These are phyloP conservation scores for Ochropleura leucogaster DNA, from an alignment of 2,888 invertebrate species.

Conservation along the genomic window DNA sequence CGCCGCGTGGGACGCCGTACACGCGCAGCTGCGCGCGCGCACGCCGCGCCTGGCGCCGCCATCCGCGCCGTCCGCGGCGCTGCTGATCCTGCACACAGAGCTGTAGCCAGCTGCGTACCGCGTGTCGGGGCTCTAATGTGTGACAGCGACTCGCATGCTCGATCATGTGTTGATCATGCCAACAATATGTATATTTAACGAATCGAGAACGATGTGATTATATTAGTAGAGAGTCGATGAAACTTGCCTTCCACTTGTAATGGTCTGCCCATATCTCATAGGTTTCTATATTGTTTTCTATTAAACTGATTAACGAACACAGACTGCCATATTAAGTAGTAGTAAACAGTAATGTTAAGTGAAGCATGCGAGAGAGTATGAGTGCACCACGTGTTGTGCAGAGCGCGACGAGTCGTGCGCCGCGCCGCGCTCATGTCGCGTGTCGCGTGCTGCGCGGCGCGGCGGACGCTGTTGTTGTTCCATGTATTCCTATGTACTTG, in stretches of 20 bases:
- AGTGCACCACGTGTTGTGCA: conserved; percentile 12
- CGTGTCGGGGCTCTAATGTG: neutral
- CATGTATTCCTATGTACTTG: conserved; percentile 48
- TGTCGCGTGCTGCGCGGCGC: neutral
- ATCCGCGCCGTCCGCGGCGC: conserved; percentile 74
- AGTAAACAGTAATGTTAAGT: conserved; percentile 61
- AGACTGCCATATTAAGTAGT: conserved; percentile 81
- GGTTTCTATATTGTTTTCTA: conserved; percentile 56
- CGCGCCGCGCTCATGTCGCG: neutral
- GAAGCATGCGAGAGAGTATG: conserved; percentile 55
- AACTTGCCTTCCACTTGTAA: conserved; percentile 34
- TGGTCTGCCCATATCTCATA: conserved; percentile 43
- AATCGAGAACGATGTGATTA: conserved; percentile 23
- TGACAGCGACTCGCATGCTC: neutral
- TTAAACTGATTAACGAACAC: conserved; percentile 66
- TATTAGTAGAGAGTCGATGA: conserved; percentile 29
- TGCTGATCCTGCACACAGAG: conserved; percentile 82
- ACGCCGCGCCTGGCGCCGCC: conserved; percentile 65
- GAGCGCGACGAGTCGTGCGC: conserved; percentile 13
- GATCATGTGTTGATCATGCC: conserved; percentile 19
- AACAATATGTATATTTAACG: conserved; percentile 13
- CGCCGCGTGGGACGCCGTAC: conserved; percentile 84
- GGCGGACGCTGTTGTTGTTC: conserved; percentile 20
- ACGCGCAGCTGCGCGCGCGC: conserved; percentile 79
- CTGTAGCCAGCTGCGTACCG: conserved; percentile 64